Evolutionary conservation across 2,113 vertebrate genomes (phyloP).

Genomic region (Phrynosoma platyrhinos): DNA sequence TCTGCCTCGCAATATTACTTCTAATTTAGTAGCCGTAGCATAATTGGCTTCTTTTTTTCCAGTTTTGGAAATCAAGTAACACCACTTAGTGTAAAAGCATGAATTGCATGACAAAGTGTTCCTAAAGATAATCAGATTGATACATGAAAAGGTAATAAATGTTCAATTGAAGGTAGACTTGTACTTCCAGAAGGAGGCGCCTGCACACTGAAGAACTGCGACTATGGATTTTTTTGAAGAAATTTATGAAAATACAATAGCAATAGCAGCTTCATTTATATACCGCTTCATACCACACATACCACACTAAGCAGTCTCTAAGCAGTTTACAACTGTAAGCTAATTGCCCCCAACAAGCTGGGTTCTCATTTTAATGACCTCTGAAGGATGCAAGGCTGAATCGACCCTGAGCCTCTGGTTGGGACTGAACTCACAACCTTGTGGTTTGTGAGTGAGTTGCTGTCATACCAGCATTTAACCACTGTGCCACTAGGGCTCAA

Average conservation of each 20-base stretch:
- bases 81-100: background rate
- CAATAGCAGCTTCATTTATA: no score
- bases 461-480: no score
- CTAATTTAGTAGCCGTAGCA: background rate
- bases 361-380: no score
- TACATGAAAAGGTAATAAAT: background rate
- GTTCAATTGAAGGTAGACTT: background rate
- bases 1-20: slow-evolving; percentile 5
- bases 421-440: no score
- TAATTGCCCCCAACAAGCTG: no score
- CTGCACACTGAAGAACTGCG: background rate
- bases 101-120: background rate
- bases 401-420: no score
- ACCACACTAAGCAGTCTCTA: no score
- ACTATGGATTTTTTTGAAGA: background rate
- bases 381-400: no score
- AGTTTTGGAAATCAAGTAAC: slow-evolving; percentile 21
- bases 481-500: no score
- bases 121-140: background rate
- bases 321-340: no score
- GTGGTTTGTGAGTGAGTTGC: no score
- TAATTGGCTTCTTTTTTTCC: background rate
- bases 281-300: no score
- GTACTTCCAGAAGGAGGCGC: background rate
- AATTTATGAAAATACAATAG: background rate